Evolutionary conservation across 2,113 vertebrate species (phyloP).

Genomic region (Callospermophilus lateralis): DNA sequence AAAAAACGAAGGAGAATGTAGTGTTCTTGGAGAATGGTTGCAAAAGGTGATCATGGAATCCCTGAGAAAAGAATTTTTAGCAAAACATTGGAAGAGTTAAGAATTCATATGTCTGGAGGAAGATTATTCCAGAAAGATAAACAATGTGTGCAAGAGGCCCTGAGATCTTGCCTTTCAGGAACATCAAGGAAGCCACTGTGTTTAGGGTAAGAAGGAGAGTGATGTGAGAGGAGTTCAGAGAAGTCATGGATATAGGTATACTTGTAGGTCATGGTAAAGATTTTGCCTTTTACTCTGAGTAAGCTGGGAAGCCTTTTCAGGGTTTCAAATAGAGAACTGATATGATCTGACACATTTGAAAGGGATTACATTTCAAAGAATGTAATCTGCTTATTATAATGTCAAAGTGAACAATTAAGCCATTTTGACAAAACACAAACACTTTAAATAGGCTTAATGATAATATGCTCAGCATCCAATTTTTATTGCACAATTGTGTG

Average conservation of each 20-base stretch:
- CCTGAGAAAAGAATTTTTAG: not conserved
- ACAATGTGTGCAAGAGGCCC: not conserved
- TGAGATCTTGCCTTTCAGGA: not conserved
- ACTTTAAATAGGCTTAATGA: not conserved
- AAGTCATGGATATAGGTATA: not conserved
- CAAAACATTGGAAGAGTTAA: not conserved
- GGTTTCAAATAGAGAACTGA: not conserved
- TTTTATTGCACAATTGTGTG: slow-evolving; percentile 11
- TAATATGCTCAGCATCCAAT: not conserved
- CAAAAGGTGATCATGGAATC: not conserved
- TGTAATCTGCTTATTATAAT: slow-evolving; percentile 9
- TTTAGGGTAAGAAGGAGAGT: not conserved
- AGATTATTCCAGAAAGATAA: not conserved
- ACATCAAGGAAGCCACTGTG: not conserved
- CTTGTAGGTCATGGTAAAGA: not conserved
- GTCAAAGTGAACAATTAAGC: not conserved
- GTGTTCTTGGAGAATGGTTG: not conserved
- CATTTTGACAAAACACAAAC: not conserved
- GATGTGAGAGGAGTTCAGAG: not conserved
- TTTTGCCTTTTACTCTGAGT: not conserved
- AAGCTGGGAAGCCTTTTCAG: not conserved
- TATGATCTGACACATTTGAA: not conserved
- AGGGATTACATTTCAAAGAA: not conserved
- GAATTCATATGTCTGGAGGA: not conserved
- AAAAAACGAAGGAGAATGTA: not conserved